These are phyloP conservation scores for Carcharodon carcharias DNA, from an alignment of 2,797 vertebrate genomes.

Conservation along the genomic window DNA sequence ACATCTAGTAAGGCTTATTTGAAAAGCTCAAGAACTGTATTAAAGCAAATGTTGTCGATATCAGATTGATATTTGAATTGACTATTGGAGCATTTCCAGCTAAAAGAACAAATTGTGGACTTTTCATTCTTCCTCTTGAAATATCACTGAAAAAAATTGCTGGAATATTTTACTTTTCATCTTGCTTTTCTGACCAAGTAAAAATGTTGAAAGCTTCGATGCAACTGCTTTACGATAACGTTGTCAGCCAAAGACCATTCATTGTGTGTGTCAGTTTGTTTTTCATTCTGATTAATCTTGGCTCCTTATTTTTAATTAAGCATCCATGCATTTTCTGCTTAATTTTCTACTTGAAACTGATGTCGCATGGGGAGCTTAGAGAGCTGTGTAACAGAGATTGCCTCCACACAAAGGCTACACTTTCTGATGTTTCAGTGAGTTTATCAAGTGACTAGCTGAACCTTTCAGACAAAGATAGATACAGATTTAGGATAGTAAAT, in stretches of 20 bases:
- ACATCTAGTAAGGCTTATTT: neutral
- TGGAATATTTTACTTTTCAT: neutral
- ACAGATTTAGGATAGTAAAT: neutral
- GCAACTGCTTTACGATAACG: neutral
- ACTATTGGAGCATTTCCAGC: neutral
- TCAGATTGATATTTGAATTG: neutral
- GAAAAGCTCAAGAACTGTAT: neutral
- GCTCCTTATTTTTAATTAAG: neutral
- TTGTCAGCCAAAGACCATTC: neutral
- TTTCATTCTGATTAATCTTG: slow-evolving; percentile 20
- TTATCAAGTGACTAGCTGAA: neutral
- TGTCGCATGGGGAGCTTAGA: neutral
- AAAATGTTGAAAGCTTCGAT: neutral
- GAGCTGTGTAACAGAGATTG: neutral
- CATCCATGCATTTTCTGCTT: neutral
- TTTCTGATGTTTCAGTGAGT: neutral
- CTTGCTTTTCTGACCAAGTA: neutral
- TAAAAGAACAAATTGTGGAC: neutral
- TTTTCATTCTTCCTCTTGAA: neutral
- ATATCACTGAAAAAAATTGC: neutral
- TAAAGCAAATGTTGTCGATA: neutral
- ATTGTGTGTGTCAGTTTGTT: neutral
- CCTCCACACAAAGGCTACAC: neutral
- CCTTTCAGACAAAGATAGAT: neutral
- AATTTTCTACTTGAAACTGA: neutral